Evolutionary conservation across 1,140 invertebrate genomes (phyloP).

Genomic region (Cotesia vestalis): DNA sequence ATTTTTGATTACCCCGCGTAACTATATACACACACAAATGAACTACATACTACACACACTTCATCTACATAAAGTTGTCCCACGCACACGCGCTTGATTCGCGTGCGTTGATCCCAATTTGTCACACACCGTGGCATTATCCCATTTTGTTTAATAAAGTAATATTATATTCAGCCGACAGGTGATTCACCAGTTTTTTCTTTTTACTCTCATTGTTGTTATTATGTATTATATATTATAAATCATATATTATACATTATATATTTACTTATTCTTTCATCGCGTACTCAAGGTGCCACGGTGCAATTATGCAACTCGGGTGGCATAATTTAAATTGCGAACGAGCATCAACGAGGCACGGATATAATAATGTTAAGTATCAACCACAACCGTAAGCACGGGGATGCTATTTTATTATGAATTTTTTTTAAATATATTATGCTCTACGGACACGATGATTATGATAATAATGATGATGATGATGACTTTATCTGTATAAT

Average conservation of each 20-base stretch:
- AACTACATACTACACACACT: neutral
- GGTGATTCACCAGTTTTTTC: constrained; percentile 48
- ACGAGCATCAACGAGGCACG: neutral
- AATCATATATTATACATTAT: constrained; percentile 29
- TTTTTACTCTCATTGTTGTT: constrained; percentile 21
- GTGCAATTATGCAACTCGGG: constrained; percentile 56
- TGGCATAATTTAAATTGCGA: constrained; percentile 50
- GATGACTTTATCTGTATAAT: no score
- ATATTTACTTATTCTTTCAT: constrained; percentile 33
- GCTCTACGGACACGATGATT: no score
- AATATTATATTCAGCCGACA: constrained; percentile 54
- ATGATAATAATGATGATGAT: no score
- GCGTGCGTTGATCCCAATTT: constrained; percentile 65
- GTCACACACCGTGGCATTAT: constrained; percentile 66
- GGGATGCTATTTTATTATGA: no score
- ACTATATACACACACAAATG: constrained; percentile 14
- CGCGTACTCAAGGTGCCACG: constrained; percentile 40
- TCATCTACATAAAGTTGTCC: constrained; percentile 3
- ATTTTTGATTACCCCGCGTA: constrained; percentile 50
- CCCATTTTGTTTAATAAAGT: constrained; percentile 64
- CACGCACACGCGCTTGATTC: constrained; percentile 44
- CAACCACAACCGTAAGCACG: neutral
- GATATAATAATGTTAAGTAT: neutral
- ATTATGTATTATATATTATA: constrained; percentile 12
- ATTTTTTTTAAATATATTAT: no score